These are phyloP conservation scores for Electrona antarctica DNA, from an alignment of 2,113 vertebrate genomes.

Conservation along the genomic window DNA sequence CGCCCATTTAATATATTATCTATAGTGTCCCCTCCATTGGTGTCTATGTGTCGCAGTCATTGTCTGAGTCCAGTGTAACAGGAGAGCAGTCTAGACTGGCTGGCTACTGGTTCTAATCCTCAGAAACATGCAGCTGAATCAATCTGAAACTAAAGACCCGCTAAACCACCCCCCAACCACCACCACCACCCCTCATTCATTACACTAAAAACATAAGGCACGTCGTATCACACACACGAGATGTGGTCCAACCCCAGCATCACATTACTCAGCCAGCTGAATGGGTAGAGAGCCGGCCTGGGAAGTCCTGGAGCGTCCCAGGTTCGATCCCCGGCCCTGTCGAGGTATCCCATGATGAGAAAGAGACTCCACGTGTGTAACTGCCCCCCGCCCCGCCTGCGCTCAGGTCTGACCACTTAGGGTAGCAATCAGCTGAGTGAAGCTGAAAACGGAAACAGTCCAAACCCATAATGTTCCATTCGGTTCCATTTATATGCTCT, in stretches of 20 bases:
- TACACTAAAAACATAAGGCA: slow-evolving; percentile 5
- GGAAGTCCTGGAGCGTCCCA: no score
- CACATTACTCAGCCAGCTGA: no score
- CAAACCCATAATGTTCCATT: no score
- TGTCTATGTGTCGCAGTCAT: slow-evolving; percentile 71
- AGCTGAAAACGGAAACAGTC: no score
- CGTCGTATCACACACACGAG: slow-evolving; percentile 39
- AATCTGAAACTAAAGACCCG: slow-evolving; percentile 89
- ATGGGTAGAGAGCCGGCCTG: no score
- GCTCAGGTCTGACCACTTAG: no score
- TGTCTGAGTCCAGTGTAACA: slow-evolving; percentile 89
- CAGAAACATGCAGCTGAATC: slow-evolving; percentile 90
- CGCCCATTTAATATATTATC: slow-evolving; percentile 51
- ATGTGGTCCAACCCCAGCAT: not conserved
- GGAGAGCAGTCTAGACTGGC: slow-evolving; percentile 95
- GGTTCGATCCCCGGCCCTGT: no score
- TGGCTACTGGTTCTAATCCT: slow-evolving; percentile 94
- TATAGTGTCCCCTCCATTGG: slow-evolving; percentile 57
- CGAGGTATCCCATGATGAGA: no score
- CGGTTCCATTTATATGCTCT: no score
- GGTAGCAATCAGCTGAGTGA: no score
- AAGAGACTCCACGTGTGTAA: no score
- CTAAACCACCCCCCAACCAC: slow-evolving; percentile 25
- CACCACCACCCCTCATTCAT: slow-evolving; percentile 54
- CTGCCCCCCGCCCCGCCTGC: no score